Evolutionary conservation across 2,888 invertebrate species (phyloP), one percentile per base, ranked within the genome.

Genomic region (Zootermopsis nevadensis): DNA sequence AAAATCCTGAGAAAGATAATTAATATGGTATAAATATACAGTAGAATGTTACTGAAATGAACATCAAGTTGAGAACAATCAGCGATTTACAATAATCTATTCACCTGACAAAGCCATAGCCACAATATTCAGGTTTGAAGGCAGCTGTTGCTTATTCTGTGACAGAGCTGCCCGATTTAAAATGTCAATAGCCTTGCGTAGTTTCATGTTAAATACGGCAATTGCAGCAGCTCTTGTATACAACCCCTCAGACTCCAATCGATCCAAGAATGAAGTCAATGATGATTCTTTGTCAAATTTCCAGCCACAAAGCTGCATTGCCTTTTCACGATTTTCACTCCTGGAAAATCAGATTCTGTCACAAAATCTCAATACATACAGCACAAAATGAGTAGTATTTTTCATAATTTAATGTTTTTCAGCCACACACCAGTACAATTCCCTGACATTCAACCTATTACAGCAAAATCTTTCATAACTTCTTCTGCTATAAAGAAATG

Each of bases 291-390:
- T 94, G 86, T 97, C 96, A 89, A 94, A 94, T 85, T 94, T 93
- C 98, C 98, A 98, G 31, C 97, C 97, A 91, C 98, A 98, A 85
- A 98, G 91, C 88, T 94, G 94, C 85, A 98, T 90, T 1, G 96
- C 96, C 88, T 94, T 93, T 86, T 94, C 94, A 85, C 97, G 93
- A 88, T 95, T 95, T 80, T 93, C 92, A 86, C 94, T 94, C 87
- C 95, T 94, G 83, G 33, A 33, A 38, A n/a, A 30, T 4, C 24
- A 38, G 15, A 48, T 48, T 48, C 22, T 48, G 19, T 48, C 19
- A 15, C 10, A 19, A 48, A 48, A 22, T 48, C 15, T 48, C 15
- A 48, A 19, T 19, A 8, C 15, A 48, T 15, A 48, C 42, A 15
- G 15, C 8, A 15, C 15, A 48, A 4, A 42, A 15, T 48, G 19